Evolutionary conservation across 2,888 invertebrate genomes (phyloP), one percentile per base, ranked within the genome.

Genomic region (Xanthia togata): DNA sequence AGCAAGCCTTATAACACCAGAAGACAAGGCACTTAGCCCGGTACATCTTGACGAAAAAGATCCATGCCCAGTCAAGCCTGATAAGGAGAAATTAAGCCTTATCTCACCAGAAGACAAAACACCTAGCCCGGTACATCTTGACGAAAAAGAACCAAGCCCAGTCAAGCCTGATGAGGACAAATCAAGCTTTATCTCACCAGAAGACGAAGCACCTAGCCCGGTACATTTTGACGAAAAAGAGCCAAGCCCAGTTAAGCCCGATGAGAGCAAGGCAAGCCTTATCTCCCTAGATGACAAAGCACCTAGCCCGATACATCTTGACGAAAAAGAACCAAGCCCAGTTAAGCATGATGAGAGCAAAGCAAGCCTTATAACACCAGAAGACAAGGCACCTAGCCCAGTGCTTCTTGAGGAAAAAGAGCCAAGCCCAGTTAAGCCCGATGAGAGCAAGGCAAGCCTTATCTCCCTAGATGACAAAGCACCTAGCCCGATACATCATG

Each of bases 21-120:
- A n/a, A 0, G 17, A 38, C 0, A 38, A n/a, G 3, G 6, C 14
- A 14, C 6, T 14, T 0, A 6, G 5, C 26, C 14, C 6, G 12
- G 23, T n/a, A 14, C 23, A 2, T 23, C 4, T 62, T 62, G 23
- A 23, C 4, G 62, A 63, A 14, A 63, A 63, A 63, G 6, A 62
- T 0, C 12, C 23, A 62, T 38, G 23, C 23, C 62, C 8, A 62
- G 60, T 23, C 12, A 35, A 60, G 23, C 23, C 11, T 60, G 31
- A 60, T 26, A 26, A 26, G 0, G 14, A 0, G 0, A 14, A 26
- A 26, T 6, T 2, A 6, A 57, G 57, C 26, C 26, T 26, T 26
- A 26, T 57, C 14, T 26, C 14, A 0, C 6, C 14, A 26, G 26
- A 26, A 0, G n/a, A 63, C 9, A 41, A 9, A 1, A n/a, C n/a